Evolutionary conservation across 92 coral and sea anemone species (phyloP).

Genomic region (Siderastrea radians): DNA sequence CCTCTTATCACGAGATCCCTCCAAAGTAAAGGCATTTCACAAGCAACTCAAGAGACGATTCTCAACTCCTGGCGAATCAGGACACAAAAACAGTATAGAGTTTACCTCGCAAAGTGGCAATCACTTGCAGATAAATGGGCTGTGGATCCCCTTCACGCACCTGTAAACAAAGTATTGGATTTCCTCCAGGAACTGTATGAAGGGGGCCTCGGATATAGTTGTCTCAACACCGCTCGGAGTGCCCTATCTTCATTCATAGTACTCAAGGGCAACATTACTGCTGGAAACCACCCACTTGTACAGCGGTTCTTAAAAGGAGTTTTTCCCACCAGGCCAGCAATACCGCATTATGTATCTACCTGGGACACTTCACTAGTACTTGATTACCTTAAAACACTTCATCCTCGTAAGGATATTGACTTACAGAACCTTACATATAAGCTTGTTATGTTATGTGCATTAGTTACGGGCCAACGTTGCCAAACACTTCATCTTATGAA

Average conservation of each 20-base stretch:
- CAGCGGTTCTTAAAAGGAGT: conserved; percentile 52
- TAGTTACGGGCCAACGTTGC: conserved; percentile 33
- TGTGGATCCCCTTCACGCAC: conserved; percentile 66
- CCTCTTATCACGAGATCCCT: conserved; percentile 54
- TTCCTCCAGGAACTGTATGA: conserved; percentile 41
- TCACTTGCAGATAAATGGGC: conserved; percentile 50
- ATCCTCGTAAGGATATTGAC: conserved; percentile 35
- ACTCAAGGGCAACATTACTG: conserved; percentile 23
- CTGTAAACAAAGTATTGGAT: conserved; percentile 31
- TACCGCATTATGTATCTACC: conserved; percentile 32
- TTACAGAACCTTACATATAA: conserved; percentile 18
- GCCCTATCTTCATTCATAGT: conserved; percentile 44
- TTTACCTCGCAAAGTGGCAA: conserved; percentile 67
- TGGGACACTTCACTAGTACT: conserved; percentile 57
- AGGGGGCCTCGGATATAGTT: conserved; percentile 36
- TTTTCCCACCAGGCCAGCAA: conserved; percentile 60
- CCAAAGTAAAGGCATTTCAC: conserved; percentile 59
- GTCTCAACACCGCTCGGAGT: conserved; percentile 44
- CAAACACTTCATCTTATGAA: conserved; percentile 55
- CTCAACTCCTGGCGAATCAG: conserved; percentile 61
- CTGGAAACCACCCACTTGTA: conserved; percentile 55
- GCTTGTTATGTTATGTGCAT: conserved; percentile 46
- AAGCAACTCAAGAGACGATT: conserved; percentile 62
- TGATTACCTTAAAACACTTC: conserved; percentile 31
- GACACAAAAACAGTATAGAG: conserved; percentile 56